Conservation (phyloP, 2,888 invertebrate species). For the Melangyna quadrimaculata region DNA sequence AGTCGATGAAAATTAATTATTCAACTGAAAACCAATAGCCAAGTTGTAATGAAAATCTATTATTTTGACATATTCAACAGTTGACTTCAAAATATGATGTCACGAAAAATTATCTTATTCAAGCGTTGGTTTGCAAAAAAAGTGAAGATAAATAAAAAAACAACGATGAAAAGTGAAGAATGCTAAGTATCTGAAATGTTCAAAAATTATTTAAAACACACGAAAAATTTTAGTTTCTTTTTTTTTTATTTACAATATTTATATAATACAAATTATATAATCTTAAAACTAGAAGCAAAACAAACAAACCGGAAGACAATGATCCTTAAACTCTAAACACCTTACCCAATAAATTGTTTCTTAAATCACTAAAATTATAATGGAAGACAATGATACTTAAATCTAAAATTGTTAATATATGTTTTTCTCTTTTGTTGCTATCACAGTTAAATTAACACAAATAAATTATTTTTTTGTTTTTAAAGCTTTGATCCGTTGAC, state of each 20-base stretch:
- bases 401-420: slow-evolving; percentile 7
- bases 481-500: slow-evolving; percentile 53
- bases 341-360: slow-evolving; percentile 41
- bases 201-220: not conserved
- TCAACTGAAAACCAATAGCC: too few species aligned
- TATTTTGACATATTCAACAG: too few species aligned
- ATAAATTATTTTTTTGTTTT: slow-evolving; percentile 35
- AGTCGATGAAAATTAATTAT: too few species aligned
- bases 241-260: slow-evolving; percentile 63
- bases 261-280: slow-evolving; percentile 31
- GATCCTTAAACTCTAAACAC: slow-evolving; percentile 72
- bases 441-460: slow-evolving; percentile 61
- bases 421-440: slow-evolving; percentile 56
- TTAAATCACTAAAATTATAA: slow-evolving; percentile 50
- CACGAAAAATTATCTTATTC: not conserved
- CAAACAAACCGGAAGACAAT: slow-evolving; percentile 77
- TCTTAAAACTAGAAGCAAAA: slow-evolving; percentile 72
- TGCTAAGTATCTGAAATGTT: not conserved
- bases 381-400: slow-evolving; percentile 69
- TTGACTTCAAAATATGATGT: not conserved
- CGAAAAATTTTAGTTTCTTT: slow-evolving; percentile 16
- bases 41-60: too few species aligned
- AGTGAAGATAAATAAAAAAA: not conserved
- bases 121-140: not conserved
- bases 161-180: not conserved